These are phyloP conservation scores for Cyclopterus lumpus DNA, from an alignment of 2,797 vertebrate species.

Conservation along the genomic window DNA sequence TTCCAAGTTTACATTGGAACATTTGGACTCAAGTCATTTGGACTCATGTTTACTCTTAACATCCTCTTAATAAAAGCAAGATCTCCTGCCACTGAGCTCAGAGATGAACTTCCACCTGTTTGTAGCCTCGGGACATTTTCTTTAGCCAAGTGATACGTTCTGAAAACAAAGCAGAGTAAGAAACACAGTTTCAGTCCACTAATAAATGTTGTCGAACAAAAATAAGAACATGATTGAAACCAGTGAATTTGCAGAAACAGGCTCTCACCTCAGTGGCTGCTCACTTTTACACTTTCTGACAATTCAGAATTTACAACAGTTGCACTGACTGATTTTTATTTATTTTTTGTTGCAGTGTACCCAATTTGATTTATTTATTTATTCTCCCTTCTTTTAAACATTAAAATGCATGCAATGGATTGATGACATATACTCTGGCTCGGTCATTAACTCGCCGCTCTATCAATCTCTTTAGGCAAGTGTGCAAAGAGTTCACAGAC, in stretches of 20 bases:
- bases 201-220: background rate
- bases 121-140: conserved; percentile 47
- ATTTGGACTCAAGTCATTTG: background rate
- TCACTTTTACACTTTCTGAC: conserved; percentile 8
- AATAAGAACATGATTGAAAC: background rate
- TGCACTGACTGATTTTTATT: background rate
- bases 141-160: conserved; percentile 24
- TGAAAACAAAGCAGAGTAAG: conserved; percentile 31
- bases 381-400: background rate
- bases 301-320: background rate
- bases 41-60: background rate
- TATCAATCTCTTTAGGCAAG: conserved; percentile 89
- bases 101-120: conserved; percentile 47
- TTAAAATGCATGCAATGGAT: conserved; percentile 1
- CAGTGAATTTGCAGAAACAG: conserved; percentile 3
- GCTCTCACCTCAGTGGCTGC: background rate
- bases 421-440: conserved; percentile 1
- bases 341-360: conserved; percentile 6
- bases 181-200: background rate
- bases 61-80: conserved; percentile 3
- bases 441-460: conserved; percentile 51
- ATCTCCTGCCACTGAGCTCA: conserved; percentile 26
- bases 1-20: background rate
- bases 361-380: background rate
- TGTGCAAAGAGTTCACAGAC: conserved; percentile 99